Evolutionary conservation across 2,888 invertebrate species (phyloP).

Genomic region (Drepanosiphum platanoidis): DNA sequence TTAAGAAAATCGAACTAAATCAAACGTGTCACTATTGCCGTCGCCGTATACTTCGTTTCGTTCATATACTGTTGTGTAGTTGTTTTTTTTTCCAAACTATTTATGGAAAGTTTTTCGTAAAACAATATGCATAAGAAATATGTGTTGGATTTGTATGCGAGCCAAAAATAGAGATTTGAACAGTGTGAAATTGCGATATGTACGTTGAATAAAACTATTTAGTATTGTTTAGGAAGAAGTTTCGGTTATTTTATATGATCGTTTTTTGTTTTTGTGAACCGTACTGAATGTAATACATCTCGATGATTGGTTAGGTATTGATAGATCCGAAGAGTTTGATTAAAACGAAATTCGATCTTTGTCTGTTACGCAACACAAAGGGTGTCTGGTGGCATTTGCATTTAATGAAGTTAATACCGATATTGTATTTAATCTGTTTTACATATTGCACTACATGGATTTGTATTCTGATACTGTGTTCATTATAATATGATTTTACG

Average conservation of each 20-base stretch:
- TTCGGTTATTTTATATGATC: not conserved
- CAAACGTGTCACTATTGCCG: not conserved
- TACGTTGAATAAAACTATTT: not conserved
- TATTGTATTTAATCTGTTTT: not conserved
- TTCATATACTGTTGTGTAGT: not conserved
- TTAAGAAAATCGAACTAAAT: not conserved
- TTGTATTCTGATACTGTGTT: not conserved
- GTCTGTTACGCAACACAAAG: not conserved
- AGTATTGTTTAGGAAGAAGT: not conserved
- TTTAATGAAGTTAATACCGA: not conserved
- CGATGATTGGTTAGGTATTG: not conserved
- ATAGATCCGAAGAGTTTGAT: not conserved
- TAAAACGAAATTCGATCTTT: not conserved
- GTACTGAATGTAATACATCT: not conserved
- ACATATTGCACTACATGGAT: not conserved
- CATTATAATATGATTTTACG: not conserved
- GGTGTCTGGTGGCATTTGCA: not conserved
- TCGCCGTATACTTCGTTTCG: not conserved
- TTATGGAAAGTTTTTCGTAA: not conserved
- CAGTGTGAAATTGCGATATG: not conserved
- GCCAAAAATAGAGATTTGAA: conserved; percentile 1
- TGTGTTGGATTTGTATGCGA: not conserved
- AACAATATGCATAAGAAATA: not conserved
- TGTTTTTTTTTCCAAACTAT: not conserved
- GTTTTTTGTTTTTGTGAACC: not conserved